Percentiles rank a stretch among this genome's conserved stretches.
Evolutionary conservation across 2,797 vertebrate genomes (phyloP).

Genomic region (Eupleurogrammus muticus): DNA sequence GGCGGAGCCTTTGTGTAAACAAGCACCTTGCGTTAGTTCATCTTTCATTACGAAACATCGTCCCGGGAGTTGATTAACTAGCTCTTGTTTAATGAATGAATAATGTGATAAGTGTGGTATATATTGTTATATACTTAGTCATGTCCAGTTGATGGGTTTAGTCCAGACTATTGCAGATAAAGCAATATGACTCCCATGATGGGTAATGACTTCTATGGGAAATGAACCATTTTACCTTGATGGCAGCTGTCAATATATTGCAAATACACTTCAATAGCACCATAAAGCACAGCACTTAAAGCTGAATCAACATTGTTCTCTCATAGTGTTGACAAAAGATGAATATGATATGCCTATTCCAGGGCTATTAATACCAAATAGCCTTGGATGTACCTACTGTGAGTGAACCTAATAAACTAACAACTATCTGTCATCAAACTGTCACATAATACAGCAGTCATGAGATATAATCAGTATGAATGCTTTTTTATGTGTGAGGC

Average conservation of each 20-base stretch:
- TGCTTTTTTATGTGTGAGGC: neutral
- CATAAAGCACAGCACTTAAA: slow-evolving; percentile 9
- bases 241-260: slow-evolving; percentile 7
- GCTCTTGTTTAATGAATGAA: slow-evolving; percentile 56
- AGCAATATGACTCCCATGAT: neutral
- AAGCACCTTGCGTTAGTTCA: slow-evolving; percentile 51
- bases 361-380: slow-evolving; percentile 3
- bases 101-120: no score
- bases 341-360: neutral
- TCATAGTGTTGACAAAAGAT: slow-evolving; percentile 13
- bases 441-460: neutral
- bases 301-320: slow-evolving; percentile 11
- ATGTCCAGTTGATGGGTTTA: slow-evolving; percentile 18
- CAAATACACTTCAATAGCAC: slow-evolving; percentile 7
- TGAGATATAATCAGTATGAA: neutral
- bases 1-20: slow-evolving; percentile 54
- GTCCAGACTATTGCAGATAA: slow-evolving; percentile 9
- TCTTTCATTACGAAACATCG: slow-evolving; percentile 36
- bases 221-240: slow-evolving; percentile 15
- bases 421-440: slow-evolving; percentile 5
- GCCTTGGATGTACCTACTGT: neutral
- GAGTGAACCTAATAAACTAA: slow-evolving; percentile 4
- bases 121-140: slow-evolving; percentile 15
- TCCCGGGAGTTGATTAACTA: slow-evolving; percentile 55
- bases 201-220: slow-evolving; percentile 11